Base-by-base conservation (phyloP, 1,140 invertebrate genomes). In the Temnothorax nylanderi region DNA sequence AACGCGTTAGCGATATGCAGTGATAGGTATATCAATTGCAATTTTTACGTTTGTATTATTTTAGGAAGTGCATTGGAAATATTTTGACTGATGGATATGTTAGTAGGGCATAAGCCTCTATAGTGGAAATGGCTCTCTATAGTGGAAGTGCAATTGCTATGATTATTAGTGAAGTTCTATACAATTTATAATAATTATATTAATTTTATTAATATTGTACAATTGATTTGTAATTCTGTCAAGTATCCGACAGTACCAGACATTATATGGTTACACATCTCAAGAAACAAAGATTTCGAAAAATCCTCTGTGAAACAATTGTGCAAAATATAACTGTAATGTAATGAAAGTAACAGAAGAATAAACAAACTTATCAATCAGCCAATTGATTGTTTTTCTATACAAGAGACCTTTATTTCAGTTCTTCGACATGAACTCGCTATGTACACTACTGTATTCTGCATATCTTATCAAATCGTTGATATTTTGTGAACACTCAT, bases 401-500 rank as follows among this genome's bases (percentile, higher is more conserved):
- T 60, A 60, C 62, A 76, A 77, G 7, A 32, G 6, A 47, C n/a
- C 13, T 77, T 64, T 34, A 65, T 78, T 65, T 78, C 11, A 47
- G 5, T 7, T 34, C 6, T 65, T 78, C 5, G 10, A 21, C 6
- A 16, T 54, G 5, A 54, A 69, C 69, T 78, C 4, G 4, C 18
- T 51, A 78, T 65, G 32, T 78, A 64, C 75, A 78, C 26, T 64
- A 65, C 51, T 65, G 32, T 51, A 21, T 49, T 34, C 2, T 6
- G n/a, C 2, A 26, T 34, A 77, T 44, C 62, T 44, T 51, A 65
- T 0, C 2, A 64, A 18, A 26, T 1, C n/a, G 7, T 18, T 26
- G 18, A 54, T 7, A 49, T 4, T 41, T 41, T 0, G 1, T 26
- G 26, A 26, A 37, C 6, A 11, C 16, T 64, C 10, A 18, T 7